Evolutionary conservation across 1,140 invertebrate genomes (phyloP).

Genomic region (Pogonognathellus flavescens): DNA sequence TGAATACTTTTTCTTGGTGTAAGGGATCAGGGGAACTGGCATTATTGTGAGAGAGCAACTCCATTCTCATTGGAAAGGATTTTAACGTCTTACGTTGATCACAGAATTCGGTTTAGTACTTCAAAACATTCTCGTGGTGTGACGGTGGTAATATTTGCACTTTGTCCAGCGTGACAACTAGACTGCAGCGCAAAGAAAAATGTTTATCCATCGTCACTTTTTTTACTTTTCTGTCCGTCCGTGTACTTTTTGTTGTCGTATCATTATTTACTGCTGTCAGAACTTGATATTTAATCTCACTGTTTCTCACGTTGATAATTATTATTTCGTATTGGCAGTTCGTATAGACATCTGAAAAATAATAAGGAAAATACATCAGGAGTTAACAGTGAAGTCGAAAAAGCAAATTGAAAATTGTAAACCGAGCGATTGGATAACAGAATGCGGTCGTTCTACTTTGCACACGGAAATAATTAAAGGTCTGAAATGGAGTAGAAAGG

Average conservation of each 20-base stretch:
- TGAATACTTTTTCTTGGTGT: conserved; percentile 65
- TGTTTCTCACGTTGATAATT: too few species aligned
- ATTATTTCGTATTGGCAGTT: too few species aligned
- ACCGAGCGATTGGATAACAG: too few species aligned
- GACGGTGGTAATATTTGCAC: not conserved
- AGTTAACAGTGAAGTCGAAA: too few species aligned
- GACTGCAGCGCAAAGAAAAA: not conserved
- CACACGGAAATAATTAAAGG: too few species aligned
- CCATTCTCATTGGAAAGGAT: conserved; percentile 51
- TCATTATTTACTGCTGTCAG: not conserved
- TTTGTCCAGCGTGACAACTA: not conserved
- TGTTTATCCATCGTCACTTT: not conserved
- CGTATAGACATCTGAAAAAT: too few species aligned
- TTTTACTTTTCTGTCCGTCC: not conserved
- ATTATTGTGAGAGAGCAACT: conserved; percentile 62
- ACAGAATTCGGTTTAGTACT: not conserved
- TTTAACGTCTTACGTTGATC: conserved; percentile 1
- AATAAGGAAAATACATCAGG: too few species aligned
- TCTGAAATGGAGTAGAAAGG: too few species aligned
- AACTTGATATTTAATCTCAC: too few species aligned
- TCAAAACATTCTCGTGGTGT: not conserved
- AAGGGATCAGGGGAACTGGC: conserved; percentile 66
- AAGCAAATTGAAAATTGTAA: too few species aligned
- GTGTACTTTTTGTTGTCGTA: not conserved
- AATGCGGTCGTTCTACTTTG: too few species aligned